Base-by-base conservation (phyloP, 2,113 vertebrate genomes). In the Hypanus sabinus region DNA sequence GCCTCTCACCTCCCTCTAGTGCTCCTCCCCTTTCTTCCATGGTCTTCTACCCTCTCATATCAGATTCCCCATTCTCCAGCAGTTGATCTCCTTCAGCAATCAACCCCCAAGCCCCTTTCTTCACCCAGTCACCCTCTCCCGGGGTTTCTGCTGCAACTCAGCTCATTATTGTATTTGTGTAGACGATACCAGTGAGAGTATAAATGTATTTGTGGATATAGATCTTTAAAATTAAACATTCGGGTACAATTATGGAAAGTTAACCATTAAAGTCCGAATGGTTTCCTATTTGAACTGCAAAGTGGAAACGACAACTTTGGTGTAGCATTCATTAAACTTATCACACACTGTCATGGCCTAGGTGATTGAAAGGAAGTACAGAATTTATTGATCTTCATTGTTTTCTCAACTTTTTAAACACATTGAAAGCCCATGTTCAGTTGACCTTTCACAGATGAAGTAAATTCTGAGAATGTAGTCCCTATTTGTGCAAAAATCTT, bases 401-500 rank as follows among this genome's bases (percentile, higher is more conserved):
- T 75, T 90, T 90, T 90, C 60, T 62, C 30, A 90, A 90, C 30
- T 68, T 8, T 90, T 46, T 46, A 46, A 62, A 65, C 60, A 33
- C 85, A 38, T 36, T 46, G 36, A 5, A 46, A 38, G 90, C 70
- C 22, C 24, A 8, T 73, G 24, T 92, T 22, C 88, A 92, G 88
- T 71, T 92, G 33, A 92, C 38, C 91, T 93, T 93, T 93, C 36
- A 55, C 91, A 93, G 91, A 27, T 93, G 91, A 93, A 75, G 68
- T 93, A 93, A 93, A 93, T 73, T 75, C 22, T 30, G n/a, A 93
- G 20, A 38, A 30, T 55, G 70, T 9, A 38, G 36, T 71, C 68
- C 38, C 30, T 73, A 55, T 73, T 38, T 93, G 70, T 73, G 24
- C 73, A 93, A 93, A 70, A 73, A 24, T 55, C 33, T 73, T 93